These are phyloP conservation scores for Channallabes apus DNA, from an alignment of 2,797 vertebrate species.

Conservation along the genomic window DNA sequence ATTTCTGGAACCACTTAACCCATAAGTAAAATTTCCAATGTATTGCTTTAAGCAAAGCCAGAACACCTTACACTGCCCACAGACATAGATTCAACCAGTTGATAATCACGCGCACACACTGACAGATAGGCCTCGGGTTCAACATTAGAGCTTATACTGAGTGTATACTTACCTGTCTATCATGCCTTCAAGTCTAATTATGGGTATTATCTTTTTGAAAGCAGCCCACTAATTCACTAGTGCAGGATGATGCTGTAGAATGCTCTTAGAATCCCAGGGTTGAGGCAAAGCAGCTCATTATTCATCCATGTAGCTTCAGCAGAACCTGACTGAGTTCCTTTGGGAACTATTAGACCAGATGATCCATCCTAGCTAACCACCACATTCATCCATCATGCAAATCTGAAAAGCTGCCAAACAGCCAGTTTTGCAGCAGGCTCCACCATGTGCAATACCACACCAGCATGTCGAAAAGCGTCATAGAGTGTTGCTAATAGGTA, in stretches of 20 bases:
- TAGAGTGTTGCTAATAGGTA: constrained; percentile 68
- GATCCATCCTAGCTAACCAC: constrained; percentile 66
- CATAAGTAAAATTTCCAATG: constrained; percentile 6
- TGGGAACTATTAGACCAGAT: constrained; percentile 74
- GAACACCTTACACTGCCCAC: constrained; percentile 46
- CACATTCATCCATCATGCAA: constrained; percentile 76
- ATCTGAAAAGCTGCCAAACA: constrained; percentile 62
- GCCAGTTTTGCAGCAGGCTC: constrained; percentile 48
- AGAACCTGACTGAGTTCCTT: constrained; percentile 71
- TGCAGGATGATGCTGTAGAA: constrained; percentile 41
- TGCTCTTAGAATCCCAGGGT: constrained; percentile 49
- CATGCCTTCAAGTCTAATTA: constrained; percentile 52
- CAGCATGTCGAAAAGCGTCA: constrained; percentile 62
- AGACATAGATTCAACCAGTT: constrained; percentile 46
- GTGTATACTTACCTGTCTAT: constrained; percentile 43
- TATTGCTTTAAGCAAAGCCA: constrained; percentile 41
- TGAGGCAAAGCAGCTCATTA: constrained; percentile 62
- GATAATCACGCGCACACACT: constrained; percentile 18
- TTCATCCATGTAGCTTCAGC: constrained; percentile 65
- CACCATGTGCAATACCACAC: constrained; percentile 60
- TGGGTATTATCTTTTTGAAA: constrained; percentile 55
- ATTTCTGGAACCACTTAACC: constrained; percentile 33
- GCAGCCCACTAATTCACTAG: constrained; percentile 44
- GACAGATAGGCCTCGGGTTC: constrained; percentile 46
- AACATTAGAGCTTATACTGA: constrained; percentile 35